Conservation (phyloP, 2,888 invertebrate species). For the Drosophila atroscutellata region DNA sequence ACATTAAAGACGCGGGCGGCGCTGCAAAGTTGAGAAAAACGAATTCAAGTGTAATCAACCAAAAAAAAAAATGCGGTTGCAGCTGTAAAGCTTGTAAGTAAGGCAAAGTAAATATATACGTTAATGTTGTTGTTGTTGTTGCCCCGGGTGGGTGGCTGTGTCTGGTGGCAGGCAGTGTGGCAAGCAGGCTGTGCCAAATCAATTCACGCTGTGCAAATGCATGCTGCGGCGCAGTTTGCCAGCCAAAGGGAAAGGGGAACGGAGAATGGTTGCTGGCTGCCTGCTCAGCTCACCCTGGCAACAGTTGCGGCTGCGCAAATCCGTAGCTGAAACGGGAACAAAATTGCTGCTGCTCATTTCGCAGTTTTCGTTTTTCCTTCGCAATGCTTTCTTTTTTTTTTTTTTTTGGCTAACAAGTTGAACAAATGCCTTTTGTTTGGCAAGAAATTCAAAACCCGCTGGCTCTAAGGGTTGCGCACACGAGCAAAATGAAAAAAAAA, state of each 20-base stretch:
- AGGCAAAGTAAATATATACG: conserved; percentile 54
- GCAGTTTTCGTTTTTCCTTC: conserved; percentile 37
- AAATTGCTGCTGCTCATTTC: conserved; percentile 68
- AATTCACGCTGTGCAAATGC: conserved; percentile 71
- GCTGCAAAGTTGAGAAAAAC: conserved; percentile 38
- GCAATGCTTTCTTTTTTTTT: background rate
- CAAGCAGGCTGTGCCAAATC: conserved; percentile 64
- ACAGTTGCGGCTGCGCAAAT: conserved; percentile 72
- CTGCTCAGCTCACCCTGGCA: conserved; percentile 38
- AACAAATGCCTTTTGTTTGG: conserved; percentile 62
- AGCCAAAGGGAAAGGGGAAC: background rate
- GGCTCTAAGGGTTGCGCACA: conserved; percentile 62
- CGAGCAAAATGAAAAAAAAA: conserved; percentile 24
- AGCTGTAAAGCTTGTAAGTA: conserved; percentile 42
- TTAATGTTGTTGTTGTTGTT: conserved; percentile 11
- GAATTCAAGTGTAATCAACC: conserved; percentile 58
- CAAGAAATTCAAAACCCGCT: conserved; percentile 74
- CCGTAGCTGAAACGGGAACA: conserved; percentile 10
- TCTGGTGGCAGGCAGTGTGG: conserved; percentile 2
- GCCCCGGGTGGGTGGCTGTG: conserved; percentile 45
- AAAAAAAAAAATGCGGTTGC: conserved; percentile 45
- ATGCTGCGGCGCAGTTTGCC: conserved; percentile 29
- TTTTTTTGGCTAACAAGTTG: conserved; percentile 53
- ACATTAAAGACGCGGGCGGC: conserved; percentile 21
- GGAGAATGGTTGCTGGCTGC: conserved; percentile 3